Evolutionary conservation across 2,113 vertebrate species (phyloP), one percentile per base, ranked within the genome.

Genomic region (Ploceus nigricollis): DNA sequence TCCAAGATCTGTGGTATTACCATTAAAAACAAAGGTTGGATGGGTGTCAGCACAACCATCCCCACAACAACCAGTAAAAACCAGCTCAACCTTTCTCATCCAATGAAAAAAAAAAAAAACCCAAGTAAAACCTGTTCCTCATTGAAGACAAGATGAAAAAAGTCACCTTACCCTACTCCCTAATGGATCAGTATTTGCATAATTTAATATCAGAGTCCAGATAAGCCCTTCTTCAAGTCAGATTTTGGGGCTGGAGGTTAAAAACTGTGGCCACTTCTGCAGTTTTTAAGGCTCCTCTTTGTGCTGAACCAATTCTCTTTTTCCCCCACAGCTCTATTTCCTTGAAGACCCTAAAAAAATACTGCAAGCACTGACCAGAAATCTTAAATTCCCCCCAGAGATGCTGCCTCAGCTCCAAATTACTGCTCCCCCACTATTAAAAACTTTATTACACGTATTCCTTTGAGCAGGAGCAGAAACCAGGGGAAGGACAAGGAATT

Each of bases 241-340:
- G 15, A 47, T 15, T 75, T 20, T 8, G 39, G 23, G 11, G 9
- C 1, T 63, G n/a, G 31, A 81, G 39, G 25, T 54, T 50, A 21
- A 64, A 7, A 51, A 22, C 11, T 1, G 1, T 3, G n/a, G 48
- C 12, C 15, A 9, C 4, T 48, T 11, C 22, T 77, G 39, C 42
- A 30, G 25, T 12, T 91, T 63, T 60, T 27, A 44, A 68, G 19
- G 39, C 56, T 78, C 47, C 33, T 57, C 53, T 89, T 8, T 50
- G 30, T 66, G 77, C 64, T 69, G 10, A 33, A 53, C n/a, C 22
- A 75, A 63, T 9, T 28, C 3, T 15, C 0, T 4, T 33, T 17
- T 9, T 0, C 0, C 5, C 6, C 13, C 31, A 7, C 31, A 58
- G 48, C 40, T 31, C 27, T 25, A n/a, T n/a, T n/a, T n/a, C n/a